Base-by-base conservation (phyloP, 2,113 vertebrate genomes). In the Lagopus leucura region DNA sequence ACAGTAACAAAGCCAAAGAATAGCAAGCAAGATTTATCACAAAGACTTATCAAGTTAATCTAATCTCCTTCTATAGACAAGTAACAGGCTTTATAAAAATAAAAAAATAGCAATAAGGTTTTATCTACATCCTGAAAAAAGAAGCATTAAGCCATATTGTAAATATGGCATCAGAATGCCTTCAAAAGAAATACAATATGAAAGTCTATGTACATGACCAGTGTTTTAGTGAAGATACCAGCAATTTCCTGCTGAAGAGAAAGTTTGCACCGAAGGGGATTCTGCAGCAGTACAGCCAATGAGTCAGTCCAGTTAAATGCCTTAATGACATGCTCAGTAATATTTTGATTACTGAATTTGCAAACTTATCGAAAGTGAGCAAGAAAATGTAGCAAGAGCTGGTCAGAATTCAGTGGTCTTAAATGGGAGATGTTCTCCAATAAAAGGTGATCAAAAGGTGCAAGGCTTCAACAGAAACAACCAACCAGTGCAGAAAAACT, bases 61-160 rank as follows among this genome's bases (percentile, higher is more conserved):
- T 94, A 72, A 93, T 86, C 67, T 82, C 42, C 43, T 86, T 61
- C n/a, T 70, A 55, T 36, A 92, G 77, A 80, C 20, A 74, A 45
- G 61, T 57, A 90, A 32, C 60, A 85, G 5, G 2, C 32, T 83
- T 90, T 13, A 92, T 34, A 72, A 92, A 90, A 72, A 90, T 34
- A 72, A 92, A 90, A 72, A 52, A 69, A 77, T 1, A 76, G 25
- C 64, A 86, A 65, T 65, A 76, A 88, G 32, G 40, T 57, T 83
- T 90, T 88, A 90, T 66, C 84, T 86, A 43, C 28, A 83, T 43
- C 83, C 72, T 57, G 71, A 79, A 16, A 69, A 73, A 85, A 63
- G 36, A 60, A 38, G 8, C 43, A 81, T 36, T 47, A 77, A 69
- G 34, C 11, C 50, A 10, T 34, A 61, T 55, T 50, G 34, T 67